Conservation (phyloP, 1,140 invertebrate genomes). For the Neotoxoptera formosana region DNA sequence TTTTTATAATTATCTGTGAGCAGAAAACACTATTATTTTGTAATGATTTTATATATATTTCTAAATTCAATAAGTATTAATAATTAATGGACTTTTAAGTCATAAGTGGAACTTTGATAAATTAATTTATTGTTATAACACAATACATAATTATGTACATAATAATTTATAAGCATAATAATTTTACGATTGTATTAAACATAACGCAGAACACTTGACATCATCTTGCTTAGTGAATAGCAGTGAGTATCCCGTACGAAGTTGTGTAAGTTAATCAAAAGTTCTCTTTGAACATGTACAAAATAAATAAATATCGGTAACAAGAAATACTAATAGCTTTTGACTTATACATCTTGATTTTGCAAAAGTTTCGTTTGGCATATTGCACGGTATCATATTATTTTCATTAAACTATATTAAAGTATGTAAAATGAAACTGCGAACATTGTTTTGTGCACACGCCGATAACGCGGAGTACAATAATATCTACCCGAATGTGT, state of each 20-base stretch:
- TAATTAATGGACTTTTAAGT: neutral
- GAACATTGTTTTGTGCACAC: neutral
- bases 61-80: neutral
- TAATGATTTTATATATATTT: neutral
- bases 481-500: neutral
- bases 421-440: neutral
- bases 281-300: neutral
- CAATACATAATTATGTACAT: neutral
- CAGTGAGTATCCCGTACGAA: neutral
- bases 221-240: neutral
- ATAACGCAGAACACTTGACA: neutral
- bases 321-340: neutral
- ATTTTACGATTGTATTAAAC: neutral
- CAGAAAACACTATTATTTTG: neutral
- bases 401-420: conserved; percentile 8
- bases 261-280: neutral
- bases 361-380: neutral
- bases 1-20: neutral
- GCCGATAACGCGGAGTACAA: neutral
- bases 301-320: conserved; percentile 20
- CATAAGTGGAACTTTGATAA: neutral
- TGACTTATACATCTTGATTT: neutral
- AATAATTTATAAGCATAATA: neutral
- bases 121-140: neutral
- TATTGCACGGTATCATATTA: neutral